Evolutionary conservation across 2,113 vertebrate genomes (phyloP).

Genomic region (Rhinolophus sinicus): DNA sequence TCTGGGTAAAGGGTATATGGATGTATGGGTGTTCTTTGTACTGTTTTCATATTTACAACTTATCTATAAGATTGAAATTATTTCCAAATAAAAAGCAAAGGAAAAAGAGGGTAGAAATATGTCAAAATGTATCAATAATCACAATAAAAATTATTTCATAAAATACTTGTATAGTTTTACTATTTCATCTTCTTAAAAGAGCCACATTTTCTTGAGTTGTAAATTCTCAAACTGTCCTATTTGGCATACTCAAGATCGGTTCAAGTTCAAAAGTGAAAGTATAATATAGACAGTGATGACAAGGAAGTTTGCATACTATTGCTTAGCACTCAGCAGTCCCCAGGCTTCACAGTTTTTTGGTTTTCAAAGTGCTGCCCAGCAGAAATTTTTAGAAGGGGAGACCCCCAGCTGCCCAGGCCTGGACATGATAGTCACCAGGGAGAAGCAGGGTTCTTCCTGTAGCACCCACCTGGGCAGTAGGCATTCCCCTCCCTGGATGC

Average conservation of each 20-base stretch:
- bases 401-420: not conserved
- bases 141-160: not conserved
- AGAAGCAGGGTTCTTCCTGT: not conserved
- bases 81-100: not conserved
- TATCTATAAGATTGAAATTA: not conserved
- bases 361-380: not conserved
- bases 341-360: not conserved
- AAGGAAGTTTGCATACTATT: not conserved
- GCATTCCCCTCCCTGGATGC: not conserved
- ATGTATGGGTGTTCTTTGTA: not conserved
- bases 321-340: not conserved
- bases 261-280: conserved; percentile 10
- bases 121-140: not conserved
- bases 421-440: not conserved
- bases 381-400: not conserved
- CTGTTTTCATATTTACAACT: not conserved
- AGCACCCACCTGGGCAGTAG: no score
- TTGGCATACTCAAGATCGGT: not conserved
- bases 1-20: not conserved
- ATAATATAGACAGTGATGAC: not conserved
- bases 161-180: not conserved
- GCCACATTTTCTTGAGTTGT: not conserved
- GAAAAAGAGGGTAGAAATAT: not conserved
- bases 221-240: not conserved
- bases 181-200: not conserved